A percentile compares a stretch with the other conserved stretches of the same genome.
phyloP scores from a whole-genome alignment of 2,113 vertebrate species.

The Indicator indicator region DNA sequence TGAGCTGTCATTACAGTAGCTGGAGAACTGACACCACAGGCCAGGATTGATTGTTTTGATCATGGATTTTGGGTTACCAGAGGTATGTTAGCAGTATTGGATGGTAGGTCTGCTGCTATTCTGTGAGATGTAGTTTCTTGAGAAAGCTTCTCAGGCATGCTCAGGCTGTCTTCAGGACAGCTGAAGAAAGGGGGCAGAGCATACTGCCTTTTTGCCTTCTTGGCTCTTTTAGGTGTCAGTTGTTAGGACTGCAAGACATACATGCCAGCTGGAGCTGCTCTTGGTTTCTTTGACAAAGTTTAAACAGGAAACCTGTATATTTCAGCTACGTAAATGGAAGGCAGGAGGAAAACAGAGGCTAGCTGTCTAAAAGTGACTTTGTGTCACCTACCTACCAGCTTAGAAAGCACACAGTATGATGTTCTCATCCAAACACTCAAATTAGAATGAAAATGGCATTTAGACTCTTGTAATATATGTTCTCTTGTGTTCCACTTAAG shows the following conservation, averaged over 20 bases:
- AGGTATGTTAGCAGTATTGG: background rate
- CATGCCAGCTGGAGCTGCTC: background rate
- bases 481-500: background rate
- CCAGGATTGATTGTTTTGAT: constrained; percentile 3
- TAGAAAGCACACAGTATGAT: background rate
- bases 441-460: background rate
- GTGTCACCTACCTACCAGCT: background rate
- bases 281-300: background rate
- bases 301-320: background rate
- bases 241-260: background rate
- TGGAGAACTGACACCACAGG: constrained; percentile 33
- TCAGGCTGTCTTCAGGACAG: background rate
- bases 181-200: background rate
- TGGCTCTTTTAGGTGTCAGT: background rate
- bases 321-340: background rate
- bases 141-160: background rate
- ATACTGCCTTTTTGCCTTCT: background rate
- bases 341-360: background rate
- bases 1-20: constrained; percentile 11
- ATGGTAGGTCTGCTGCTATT: background rate
- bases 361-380: background rate
- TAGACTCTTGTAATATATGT: background rate
- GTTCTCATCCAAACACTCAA: background rate
- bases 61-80: background rate
- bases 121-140: background rate